These are phyloP conservation scores for Bubalus kerabau DNA, from an alignment of 2,113 vertebrate genomes.

Conservation along the genomic window DNA sequence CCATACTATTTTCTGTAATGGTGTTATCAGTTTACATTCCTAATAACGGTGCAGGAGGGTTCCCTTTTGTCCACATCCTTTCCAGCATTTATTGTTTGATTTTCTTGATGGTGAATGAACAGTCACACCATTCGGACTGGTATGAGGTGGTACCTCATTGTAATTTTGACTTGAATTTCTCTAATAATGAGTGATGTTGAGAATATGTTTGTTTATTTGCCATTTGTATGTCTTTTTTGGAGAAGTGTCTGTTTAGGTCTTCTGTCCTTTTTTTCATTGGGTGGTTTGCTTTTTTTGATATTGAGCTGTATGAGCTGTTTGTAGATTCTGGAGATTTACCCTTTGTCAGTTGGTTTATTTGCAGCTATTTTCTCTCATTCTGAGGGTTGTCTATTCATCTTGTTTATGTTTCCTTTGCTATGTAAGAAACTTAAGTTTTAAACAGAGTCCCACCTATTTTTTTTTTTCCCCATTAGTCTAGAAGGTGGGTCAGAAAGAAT, in stretches of 20 bases:
- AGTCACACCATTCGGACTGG: neutral
- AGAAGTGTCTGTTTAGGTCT: neutral
- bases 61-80: neutral
- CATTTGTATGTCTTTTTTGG: neutral
- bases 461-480: neutral
- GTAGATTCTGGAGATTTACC: neutral
- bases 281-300: neutral
- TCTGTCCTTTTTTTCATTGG: neutral
- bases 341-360: neutral
- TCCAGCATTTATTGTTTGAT: neutral
- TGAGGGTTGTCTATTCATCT: neutral
- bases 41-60: neutral
- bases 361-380: neutral
- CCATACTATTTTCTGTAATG: neutral
- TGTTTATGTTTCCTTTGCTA: neutral
- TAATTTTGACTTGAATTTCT: neutral
- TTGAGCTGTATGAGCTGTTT: neutral
- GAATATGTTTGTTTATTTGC: neutral
- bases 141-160: neutral
- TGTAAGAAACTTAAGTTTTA: neutral
- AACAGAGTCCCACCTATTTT: neutral
- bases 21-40: neutral
- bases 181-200: neutral
- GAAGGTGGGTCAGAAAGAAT: neutral
- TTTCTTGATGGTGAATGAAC: neutral